phyloP scores from a whole-genome alignment of 2,888 invertebrate genomes.

The Allolobophora icterica region DNA sequence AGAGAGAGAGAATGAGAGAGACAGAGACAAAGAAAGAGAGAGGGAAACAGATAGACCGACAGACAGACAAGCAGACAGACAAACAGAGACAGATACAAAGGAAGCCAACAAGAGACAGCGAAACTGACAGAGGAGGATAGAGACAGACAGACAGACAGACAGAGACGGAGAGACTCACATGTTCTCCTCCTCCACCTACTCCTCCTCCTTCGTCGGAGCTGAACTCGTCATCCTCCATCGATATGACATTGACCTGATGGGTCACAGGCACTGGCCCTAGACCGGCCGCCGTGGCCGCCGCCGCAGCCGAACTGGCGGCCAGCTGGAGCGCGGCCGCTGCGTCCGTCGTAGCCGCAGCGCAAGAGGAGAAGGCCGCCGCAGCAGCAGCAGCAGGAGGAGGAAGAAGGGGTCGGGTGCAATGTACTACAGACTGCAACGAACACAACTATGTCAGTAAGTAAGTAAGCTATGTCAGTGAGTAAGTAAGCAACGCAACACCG shows the following conservation, averaged over 20 bases:
- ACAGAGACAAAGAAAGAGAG: no score
- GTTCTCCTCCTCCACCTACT: conserved; percentile 57
- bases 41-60: no score
- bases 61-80: no score
- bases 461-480: neutral
- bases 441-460: neutral
- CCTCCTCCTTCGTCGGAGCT: conserved; percentile 77
- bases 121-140: neutral
- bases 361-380: neutral
- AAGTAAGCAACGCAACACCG: neutral
- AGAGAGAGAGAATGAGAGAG: no score
- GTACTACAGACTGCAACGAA: neutral
- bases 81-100: no score
- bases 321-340: neutral
- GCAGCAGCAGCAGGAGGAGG: neutral
- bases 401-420: neutral
- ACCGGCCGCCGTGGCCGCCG: neutral
- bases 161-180: neutral
- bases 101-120: neutral
- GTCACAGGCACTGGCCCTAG: neutral
- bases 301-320: neutral
- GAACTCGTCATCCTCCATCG: conserved; percentile 93
- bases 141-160: neutral
- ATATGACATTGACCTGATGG: conserved; percentile 75
- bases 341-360: no score